Conservation (phyloP, 1,140 invertebrate genomes). For the Neomicropteryx cornuta region DNA sequence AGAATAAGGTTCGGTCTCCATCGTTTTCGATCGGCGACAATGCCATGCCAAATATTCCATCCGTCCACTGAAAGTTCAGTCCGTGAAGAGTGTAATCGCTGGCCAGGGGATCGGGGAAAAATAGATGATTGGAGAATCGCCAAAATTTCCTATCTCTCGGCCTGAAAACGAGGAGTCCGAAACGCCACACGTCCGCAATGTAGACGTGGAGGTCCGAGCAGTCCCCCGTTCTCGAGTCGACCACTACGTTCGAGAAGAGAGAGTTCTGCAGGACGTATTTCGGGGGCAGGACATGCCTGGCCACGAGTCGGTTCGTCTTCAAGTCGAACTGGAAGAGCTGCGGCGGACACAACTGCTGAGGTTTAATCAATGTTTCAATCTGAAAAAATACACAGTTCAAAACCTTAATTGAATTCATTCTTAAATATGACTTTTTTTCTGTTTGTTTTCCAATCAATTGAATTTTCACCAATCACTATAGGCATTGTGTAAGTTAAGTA, state of each 20-base stretch:
- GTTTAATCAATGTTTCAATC: conserved; percentile 45
- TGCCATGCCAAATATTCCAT: conserved; percentile 68
- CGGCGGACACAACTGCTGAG: conserved; percentile 58
- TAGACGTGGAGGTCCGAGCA: conserved; percentile 60
- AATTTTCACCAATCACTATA: no score
- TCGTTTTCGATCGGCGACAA: conserved; percentile 46
- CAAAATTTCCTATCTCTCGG: conserved; percentile 54
- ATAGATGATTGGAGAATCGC: conserved; percentile 60
- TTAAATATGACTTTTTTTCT: no score
- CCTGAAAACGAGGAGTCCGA: conserved; percentile 58
- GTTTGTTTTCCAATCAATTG: no score
- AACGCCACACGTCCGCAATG: conserved; percentile 65
- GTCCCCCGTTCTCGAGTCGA: conserved; percentile 49
- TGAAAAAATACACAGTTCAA: no score
- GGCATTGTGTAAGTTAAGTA: no score
- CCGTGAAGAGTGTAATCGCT: conserved; percentile 58
- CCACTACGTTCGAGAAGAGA: conserved; percentile 60
- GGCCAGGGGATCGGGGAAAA: conserved; percentile 64
- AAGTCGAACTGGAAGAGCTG: conserved; percentile 66
- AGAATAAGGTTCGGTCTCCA: conserved; percentile 52
- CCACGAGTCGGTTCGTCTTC: conserved; percentile 46
- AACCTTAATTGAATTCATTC: no score
- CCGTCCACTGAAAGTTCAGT: conserved; percentile 67
- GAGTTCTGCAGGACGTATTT: conserved; percentile 59
- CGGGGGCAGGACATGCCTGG: conserved; percentile 49